These are phyloP conservation scores for Achroia grisella DNA, from an alignment of 1,140 invertebrate species.

Conservation along the genomic window DNA sequence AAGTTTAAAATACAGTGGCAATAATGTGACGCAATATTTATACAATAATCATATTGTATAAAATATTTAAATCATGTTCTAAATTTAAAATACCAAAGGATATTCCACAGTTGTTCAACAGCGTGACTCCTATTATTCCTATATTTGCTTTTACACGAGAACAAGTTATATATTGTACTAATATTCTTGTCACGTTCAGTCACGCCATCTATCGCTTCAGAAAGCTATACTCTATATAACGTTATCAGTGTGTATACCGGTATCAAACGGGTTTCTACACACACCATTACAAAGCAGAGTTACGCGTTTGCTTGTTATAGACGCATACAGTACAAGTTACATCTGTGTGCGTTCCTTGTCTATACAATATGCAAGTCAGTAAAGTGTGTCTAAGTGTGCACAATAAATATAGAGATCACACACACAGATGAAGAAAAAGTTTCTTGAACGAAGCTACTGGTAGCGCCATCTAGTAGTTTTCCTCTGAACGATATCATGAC, in stretches of 20 bases:
- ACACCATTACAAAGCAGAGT: conserved; percentile 7
- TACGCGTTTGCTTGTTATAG: not conserved
- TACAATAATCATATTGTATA: no score
- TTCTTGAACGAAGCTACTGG: conserved; percentile 25
- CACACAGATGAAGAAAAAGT: conserved; percentile 19
- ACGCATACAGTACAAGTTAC: conserved; percentile 2
- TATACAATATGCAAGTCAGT: not conserved
- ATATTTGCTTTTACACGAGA: no score
- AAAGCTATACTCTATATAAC: conserved; percentile 4
- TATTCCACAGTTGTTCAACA: no score
- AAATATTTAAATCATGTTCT: no score
- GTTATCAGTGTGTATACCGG: conserved; percentile 5
- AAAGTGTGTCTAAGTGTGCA: not conserved
- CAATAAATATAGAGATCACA: conserved; percentile 1
- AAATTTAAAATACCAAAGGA: no score
- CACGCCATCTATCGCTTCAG: conserved; percentile 19
- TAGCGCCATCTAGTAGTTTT: conserved; percentile 52
- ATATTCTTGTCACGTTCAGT: not conserved
- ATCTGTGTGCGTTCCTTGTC: conserved; percentile 9
- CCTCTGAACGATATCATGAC: conserved; percentile 23
- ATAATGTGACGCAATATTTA: no score
- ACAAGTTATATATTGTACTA: not conserved
- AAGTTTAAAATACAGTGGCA: no score
- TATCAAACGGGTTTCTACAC: conserved; percentile 15
- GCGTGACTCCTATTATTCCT: no score